Evolutionary conservation across 2,797 vertebrate genomes (phyloP).

Genomic region (Melanotaenia boesemani): DNA sequence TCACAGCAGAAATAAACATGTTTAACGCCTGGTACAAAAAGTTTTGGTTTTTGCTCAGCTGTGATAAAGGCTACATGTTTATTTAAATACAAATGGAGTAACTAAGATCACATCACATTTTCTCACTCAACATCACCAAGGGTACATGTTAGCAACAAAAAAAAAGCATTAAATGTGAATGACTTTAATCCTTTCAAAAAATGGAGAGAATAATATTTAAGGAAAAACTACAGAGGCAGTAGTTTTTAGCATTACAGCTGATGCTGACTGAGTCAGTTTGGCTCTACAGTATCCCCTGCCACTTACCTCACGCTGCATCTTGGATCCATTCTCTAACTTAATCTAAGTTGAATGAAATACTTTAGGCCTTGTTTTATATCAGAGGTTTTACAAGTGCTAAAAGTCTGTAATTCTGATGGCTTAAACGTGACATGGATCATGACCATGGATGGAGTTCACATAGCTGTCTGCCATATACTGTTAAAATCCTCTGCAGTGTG

Average conservation of each 20-base stretch:
- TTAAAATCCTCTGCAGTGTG: slow-evolving; percentile 29
- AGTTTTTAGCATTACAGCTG: not conserved
- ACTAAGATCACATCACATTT: too few relatives aligned
- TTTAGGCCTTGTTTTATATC: not conserved
- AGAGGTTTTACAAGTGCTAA: not conserved
- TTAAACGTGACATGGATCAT: not conserved
- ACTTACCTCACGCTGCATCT: not conserved
- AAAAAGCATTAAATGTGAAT: too few relatives aligned
- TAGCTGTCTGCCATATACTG: slow-evolving; percentile 42
- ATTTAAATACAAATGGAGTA: too few relatives aligned
- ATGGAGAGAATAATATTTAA: not conserved
- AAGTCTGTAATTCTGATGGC: not conserved
- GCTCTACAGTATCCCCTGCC: not conserved
- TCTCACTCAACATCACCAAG: too few relatives aligned
- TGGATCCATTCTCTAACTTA: not conserved
- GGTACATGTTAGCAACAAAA: too few relatives aligned
- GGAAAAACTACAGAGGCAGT: not conserved
- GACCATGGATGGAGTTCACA: not conserved
- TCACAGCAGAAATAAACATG: too few relatives aligned
- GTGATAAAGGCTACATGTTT: too few relatives aligned
- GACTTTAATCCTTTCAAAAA: not conserved
- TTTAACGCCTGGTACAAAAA: too few relatives aligned
- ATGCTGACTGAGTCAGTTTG: not conserved
- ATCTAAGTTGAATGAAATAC: not conserved
- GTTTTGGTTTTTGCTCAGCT: too few relatives aligned